A percentile compares a stretch with the other conserved stretches of the same genome.
Conservation (phyloP, 1,140 invertebrate species). For the Diorhabda elongata region DNA sequence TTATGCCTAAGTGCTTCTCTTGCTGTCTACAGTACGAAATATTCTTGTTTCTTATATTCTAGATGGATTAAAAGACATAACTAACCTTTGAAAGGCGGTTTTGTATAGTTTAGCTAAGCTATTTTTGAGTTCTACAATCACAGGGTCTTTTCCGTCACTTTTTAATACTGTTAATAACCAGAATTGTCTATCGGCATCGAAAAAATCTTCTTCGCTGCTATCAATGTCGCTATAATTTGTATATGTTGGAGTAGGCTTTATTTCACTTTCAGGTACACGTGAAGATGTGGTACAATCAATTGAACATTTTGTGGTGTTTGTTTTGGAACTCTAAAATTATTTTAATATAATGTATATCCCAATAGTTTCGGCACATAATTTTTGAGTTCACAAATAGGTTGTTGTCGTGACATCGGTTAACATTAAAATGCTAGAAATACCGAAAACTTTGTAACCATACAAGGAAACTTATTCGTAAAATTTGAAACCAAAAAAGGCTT, state of each 20-base stretch:
- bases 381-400: no score
- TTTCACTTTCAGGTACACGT: constrained; percentile 19
- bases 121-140: constrained; percentile 52
- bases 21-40: constrained; percentile 57
- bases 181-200: constrained; percentile 58
- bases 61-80: background rate
- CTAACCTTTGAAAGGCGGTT: constrained; percentile 59
- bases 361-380: background rate
- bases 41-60: background rate
- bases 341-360: background rate
- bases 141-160: constrained; percentile 43
- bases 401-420: no score
- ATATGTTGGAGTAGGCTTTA: constrained; percentile 37
- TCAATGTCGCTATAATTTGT: constrained; percentile 28
- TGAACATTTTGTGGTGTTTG: constrained; percentile 28
- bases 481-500: no score
- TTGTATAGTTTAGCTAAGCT: constrained; percentile 60
- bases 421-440: no score
- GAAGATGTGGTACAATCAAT: constrained; percentile 27
- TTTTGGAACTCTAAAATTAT: constrained; percentile 9
- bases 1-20: constrained; percentile 64
- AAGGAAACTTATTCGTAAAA: no score
- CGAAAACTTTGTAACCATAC: no score
- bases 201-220: constrained; percentile 40
- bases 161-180: constrained; percentile 74